phyloP scores from a whole-genome alignment of 2,113 vertebrate genomes.

The Anser brachyrhynchus region DNA sequence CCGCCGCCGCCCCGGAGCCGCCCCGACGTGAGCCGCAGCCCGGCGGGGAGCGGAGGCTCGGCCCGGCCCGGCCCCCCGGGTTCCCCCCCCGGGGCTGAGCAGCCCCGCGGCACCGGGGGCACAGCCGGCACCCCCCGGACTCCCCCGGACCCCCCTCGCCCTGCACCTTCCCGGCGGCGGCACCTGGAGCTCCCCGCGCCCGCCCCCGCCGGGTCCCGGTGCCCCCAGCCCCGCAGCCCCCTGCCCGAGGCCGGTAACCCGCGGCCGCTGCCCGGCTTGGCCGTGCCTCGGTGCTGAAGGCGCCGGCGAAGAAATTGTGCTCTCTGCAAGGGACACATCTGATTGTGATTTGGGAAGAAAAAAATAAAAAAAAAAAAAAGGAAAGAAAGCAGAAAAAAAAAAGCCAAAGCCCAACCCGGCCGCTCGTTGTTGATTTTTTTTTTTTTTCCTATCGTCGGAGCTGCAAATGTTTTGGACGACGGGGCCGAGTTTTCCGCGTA shows the following conservation, averaged over 20 bases:
- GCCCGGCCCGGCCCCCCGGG: neutral
- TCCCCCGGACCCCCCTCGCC: no score
- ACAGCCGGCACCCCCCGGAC: neutral
- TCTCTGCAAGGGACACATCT: conserved; percentile 9
- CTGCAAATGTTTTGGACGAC: conserved; percentile 33
- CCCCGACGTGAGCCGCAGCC: neutral
- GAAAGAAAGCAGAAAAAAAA: neutral
- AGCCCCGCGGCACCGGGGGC: neutral
- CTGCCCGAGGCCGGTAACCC: neutral
- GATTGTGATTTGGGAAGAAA: conserved; percentile 14
- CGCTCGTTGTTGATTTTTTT: neutral
- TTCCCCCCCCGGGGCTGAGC: no score
- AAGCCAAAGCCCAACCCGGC: no score
- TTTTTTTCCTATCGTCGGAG: neutral
- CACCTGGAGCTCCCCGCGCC: no score
- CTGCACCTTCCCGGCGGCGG: no score
- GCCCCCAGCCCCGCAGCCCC: neutral
- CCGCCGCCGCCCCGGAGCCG: neutral
- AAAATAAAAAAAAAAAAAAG: neutral
- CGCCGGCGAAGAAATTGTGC: neutral
- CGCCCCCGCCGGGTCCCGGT: no score
- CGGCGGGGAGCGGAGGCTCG: neutral
- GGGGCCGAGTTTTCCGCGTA: neutral
- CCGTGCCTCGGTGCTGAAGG: neutral
- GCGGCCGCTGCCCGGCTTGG: neutral